Evolutionary conservation across 2,797 vertebrate species (phyloP), one percentile per base, ranked within the genome.

Genomic region (Trachops cirrhosus): DNA sequence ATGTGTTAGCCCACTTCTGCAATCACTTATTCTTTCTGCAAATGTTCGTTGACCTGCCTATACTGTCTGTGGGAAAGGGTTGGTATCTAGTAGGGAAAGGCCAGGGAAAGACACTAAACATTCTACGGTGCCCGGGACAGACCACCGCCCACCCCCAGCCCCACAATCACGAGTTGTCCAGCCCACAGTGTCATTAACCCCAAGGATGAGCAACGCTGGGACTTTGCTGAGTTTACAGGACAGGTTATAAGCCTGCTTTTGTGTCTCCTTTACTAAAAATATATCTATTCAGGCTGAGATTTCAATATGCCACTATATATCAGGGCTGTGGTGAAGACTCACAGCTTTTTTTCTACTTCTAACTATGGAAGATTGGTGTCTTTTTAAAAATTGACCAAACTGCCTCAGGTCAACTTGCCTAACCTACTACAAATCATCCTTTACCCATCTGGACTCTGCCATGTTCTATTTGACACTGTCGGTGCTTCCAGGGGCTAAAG

Each of bases 401-500:
- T 64, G 34, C 22, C 48, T 78, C 16, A 39, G 3, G n/a, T 19
- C 18, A 48, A 44, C 67, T 41, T 92, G 29, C 32, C 46, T 22
- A n/a, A 37, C 24, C 39, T 68, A 19, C 44, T 62, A 44, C 15
- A 78, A 77, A 54, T 73, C 10, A 73, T 41, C 44, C 34, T 70
- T 79, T 48, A 1, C 15, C 19, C 34, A 80, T 19, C 68, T 9
- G 26, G 37, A 79, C 48, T 14, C 6, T 2, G 4, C 15, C 84
- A 32, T 26, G 24, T 12, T 78, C 52, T 54, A 15, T 7, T 62
- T 67, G n/a, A 67, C 2, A 1, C 19, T 21, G n/a, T 12, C 34
- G 10, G 26, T 70, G 24, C 16, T 82, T 91, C 86, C 94, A 52
- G 57, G 14, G 21, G 12, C 52, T 62, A 37, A 83, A 93, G 26